Evolutionary conservation across 2,888 invertebrate genomes (phyloP), one percentile per base, ranked within the genome.

Genomic region (Lissocephala sabroskyi): DNA sequence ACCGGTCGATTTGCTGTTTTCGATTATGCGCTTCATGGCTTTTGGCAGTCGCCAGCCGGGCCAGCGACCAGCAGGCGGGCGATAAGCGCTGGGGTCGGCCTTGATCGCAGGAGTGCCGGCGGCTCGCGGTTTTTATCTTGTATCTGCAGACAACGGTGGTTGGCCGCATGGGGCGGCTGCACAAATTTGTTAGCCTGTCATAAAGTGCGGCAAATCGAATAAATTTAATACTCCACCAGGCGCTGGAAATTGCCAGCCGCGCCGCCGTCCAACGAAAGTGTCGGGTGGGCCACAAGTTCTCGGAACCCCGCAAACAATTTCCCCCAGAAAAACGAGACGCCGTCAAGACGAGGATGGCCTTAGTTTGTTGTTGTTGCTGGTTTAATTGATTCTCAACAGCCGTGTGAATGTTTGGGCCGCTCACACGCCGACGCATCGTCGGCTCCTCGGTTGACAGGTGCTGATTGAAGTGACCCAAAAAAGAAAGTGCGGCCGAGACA

Each of bases 391-490:
- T 67, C 67, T 48, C 49, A 57, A 65, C 65, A 63, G 48, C 45
- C 55, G 47, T 50, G 61, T 47, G 49, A 57, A 49, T 11, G 30
- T 23, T 7, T 23, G 10, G 30, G 10, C 9, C 45, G 52, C 63
- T 63, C 62, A 56, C 52, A 63, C 67, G 67, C 71, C 73, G 49
- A 70, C 66, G 74, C 37, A 10, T 65, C 41, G 19, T 7, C 7
- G 3, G 4, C 3, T 43, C 49, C 36, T 41, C 53, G 59, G 59
- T 66, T 71, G 71, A 74, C 71, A 71, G 71, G 70, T 71, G 71
- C 58, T 74, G 71, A 71, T 77, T 66, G 77, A 71, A 64, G 52
- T 77, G 71, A 71, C 71, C 71, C 62, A 55, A 74, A 68, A 76
- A 65, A 19, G 43, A 26, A 40, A 37, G 10, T 1, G 29, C 17